Conservation (phyloP, 2,888 invertebrate genomes). For the Agrotis clavis region DNA sequence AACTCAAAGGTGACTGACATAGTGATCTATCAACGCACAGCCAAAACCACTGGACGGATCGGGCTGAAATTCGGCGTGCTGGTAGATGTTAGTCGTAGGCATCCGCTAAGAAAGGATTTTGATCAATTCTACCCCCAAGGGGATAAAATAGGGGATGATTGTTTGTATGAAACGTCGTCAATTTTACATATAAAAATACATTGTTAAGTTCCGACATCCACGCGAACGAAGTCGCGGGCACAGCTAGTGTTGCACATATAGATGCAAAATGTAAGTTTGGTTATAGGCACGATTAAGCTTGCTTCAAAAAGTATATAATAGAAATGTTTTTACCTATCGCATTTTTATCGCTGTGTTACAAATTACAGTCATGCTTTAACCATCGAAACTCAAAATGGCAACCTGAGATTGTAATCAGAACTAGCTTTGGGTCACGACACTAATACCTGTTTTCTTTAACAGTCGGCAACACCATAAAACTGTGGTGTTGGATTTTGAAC, state of each 20-base stretch:
- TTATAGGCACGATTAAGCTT: neutral
- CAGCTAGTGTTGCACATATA: neutral
- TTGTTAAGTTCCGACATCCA: too few relatives aligned
- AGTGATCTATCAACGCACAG: too few relatives aligned
- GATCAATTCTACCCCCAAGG: too few relatives aligned
- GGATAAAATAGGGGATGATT: too few relatives aligned
- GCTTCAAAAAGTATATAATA: neutral
- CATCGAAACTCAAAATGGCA: slow-evolving; percentile 19
- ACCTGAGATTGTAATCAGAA: slow-evolving; percentile 30
- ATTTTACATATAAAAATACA: too few relatives aligned
- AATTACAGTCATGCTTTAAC: slow-evolving; percentile 25
- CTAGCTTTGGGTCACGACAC: slow-evolving; percentile 6
- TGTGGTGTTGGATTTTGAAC: neutral
- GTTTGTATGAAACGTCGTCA: too few relatives aligned
- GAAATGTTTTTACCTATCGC: slow-evolving; percentile 1
- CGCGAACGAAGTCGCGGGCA: too few relatives aligned
- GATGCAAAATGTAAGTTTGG: neutral
- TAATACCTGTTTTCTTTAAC: neutral
- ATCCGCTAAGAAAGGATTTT: too few relatives aligned
- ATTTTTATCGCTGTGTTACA: neutral
- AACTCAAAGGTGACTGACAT: too few relatives aligned
- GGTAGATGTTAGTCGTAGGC: too few relatives aligned
- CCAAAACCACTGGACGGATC: too few relatives aligned
- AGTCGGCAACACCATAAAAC: neutral
- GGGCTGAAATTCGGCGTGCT: too few relatives aligned